phyloP scores from a whole-genome alignment of 2,888 invertebrate species.

The Camponotus fellah region DNA sequence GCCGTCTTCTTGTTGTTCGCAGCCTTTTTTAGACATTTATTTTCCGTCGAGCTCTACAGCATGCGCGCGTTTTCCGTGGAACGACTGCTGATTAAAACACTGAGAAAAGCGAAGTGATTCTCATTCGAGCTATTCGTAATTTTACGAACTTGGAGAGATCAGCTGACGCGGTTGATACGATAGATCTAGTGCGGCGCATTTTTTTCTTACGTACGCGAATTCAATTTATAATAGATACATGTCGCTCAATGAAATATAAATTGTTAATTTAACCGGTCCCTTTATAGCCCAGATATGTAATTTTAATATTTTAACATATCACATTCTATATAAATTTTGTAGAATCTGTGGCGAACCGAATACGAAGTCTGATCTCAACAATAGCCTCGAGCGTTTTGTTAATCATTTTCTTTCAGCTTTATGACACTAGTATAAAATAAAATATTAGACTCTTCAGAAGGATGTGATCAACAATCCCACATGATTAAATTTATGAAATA shows the following conservation, averaged over 20 bases:
- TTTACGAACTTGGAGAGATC: neutral
- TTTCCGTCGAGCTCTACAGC: neutral
- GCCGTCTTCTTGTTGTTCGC: neutral
- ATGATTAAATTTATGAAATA: conserved; percentile 42
- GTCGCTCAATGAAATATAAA: conserved; percentile 13
- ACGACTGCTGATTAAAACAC: conserved; percentile 24
- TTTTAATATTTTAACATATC: neutral
- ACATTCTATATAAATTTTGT: neutral
- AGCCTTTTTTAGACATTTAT: conserved; percentile 41
- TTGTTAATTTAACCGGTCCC: neutral
- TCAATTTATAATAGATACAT: neutral
- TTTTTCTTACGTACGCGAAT: neutral
- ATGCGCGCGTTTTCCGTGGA: conserved; percentile 20
- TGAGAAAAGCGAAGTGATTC: conserved; percentile 10
- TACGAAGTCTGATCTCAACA: neutral
- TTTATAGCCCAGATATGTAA: no score
- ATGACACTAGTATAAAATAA: conserved; percentile 13
- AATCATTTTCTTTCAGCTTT: conserved; percentile 46
- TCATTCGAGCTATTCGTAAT: conserved; percentile 4
- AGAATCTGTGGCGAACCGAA: neutral
- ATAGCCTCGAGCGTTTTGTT: neutral
- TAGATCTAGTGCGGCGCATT: neutral
- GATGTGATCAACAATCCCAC: conserved; percentile 62
- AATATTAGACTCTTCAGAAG: conserved; percentile 50
- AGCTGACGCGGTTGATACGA: neutral